Evolutionary conservation across 2,888 invertebrate species (phyloP).

Genomic region (Auanema sp.): DNA sequence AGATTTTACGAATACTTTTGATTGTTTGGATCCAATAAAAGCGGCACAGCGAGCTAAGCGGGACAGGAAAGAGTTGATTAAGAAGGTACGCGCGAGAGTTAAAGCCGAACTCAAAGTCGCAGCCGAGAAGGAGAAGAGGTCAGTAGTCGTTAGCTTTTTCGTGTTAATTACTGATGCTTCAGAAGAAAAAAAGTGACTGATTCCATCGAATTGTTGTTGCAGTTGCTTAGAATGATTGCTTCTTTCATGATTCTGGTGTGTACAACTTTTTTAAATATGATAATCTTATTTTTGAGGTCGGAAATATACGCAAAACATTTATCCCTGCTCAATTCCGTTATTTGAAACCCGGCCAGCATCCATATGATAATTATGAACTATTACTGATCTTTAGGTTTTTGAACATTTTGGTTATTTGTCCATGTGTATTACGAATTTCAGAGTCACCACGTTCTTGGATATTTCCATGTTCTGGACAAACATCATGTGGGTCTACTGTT

Average conservation of each 20-base stretch:
- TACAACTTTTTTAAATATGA: not conserved
- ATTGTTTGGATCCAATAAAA: constrained; percentile 35
- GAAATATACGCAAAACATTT: constrained; percentile 60
- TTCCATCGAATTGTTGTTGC: constrained; percentile 58
- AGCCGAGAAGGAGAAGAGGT: constrained; percentile 54
- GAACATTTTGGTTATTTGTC: not conserved
- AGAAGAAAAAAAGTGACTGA: constrained; percentile 56
- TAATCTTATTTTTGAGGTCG: constrained; percentile 24
- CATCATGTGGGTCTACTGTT: constrained; percentile 48
- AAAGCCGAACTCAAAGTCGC: constrained; percentile 49
- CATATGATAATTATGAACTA: constrained; percentile 55
- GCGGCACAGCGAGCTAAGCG: constrained; percentile 38
- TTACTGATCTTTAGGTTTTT: constrained; percentile 54
- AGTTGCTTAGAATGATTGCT: constrained; percentile 55
- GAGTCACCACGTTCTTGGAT: constrained; percentile 55
- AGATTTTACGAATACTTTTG: constrained; percentile 45
- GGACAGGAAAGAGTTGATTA: constrained; percentile 39
- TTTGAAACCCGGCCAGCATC: constrained; percentile 43
- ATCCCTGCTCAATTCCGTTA: constrained; percentile 54
- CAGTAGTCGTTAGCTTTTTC: not conserved
- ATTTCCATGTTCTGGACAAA: constrained; percentile 60
- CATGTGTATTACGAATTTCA: constrained; percentile 22
- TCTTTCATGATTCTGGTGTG: constrained; percentile 56
- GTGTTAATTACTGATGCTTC: constrained; percentile 5
- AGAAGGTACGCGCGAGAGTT: constrained; percentile 37